phyloP scores from a whole-genome alignment of 1,140 invertebrate species.

The Stegodyphus dumicola region DNA sequence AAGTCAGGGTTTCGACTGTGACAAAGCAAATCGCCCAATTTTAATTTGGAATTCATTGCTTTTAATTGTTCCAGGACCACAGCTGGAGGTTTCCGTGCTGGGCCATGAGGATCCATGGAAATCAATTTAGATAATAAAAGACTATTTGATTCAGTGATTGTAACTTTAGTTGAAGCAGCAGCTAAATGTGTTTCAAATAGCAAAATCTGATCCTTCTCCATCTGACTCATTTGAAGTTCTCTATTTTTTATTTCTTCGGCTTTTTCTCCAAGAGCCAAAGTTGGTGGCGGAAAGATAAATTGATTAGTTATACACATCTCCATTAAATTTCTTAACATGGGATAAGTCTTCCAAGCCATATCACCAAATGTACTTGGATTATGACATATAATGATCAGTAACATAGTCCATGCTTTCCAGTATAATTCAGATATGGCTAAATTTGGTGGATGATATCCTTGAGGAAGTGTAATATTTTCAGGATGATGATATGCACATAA shows the following conservation, averaged over 20 bases:
- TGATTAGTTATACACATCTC: slow-evolving; percentile 98
- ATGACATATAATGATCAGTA: slow-evolving; percentile 89
- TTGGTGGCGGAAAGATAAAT: slow-evolving; percentile 77
- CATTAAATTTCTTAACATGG: slow-evolving; percentile 90
- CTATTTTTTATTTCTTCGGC: slow-evolving; percentile 74
- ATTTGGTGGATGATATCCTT: slow-evolving; percentile 84
- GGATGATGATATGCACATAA: slow-evolving; percentile 91
- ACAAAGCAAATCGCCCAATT: slow-evolving; percentile 91
- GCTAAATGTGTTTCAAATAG: slow-evolving; percentile 95
- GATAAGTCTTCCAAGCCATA: slow-evolving; percentile 87
- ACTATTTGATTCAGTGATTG: slow-evolving; percentile 91
- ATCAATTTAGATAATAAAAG: slow-evolving; percentile 84
- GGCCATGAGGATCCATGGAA: slow-evolving; percentile 84
- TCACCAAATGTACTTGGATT: slow-evolving; percentile 90
- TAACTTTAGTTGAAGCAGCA: slow-evolving; percentile 82
- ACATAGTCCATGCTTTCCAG: slow-evolving; percentile 94
- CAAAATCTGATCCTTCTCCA: slow-evolving; percentile 86
- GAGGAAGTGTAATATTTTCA: slow-evolving; percentile 88
- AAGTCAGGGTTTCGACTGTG: slow-evolving; percentile 90
- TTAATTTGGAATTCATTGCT: slow-evolving; percentile 79
- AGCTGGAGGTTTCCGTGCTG: slow-evolving; percentile 81
- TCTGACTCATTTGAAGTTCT: slow-evolving; percentile 75
- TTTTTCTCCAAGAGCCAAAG: slow-evolving; percentile 73
- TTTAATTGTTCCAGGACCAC: slow-evolving; percentile 84
- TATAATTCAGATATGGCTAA: slow-evolving; percentile 91